Evolutionary conservation across 2,113 vertebrate genomes (phyloP).

Genomic region (Progne subis): DNA sequence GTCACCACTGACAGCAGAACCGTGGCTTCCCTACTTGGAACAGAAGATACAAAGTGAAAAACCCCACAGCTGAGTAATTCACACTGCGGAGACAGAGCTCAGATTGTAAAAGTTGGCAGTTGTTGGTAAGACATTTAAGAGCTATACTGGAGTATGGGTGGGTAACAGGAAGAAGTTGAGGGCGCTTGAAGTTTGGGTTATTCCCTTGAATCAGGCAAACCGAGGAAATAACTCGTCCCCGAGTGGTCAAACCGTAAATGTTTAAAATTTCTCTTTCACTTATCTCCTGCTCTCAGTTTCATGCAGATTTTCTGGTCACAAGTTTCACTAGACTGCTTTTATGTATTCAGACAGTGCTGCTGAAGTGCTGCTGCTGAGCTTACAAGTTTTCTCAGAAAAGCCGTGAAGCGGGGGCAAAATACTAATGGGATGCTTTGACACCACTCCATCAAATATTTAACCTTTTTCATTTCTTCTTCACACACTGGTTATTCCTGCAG

Average conservation of each 20-base stretch:
- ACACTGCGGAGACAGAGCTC: not conserved
- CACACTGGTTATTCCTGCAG: constrained; percentile 20
- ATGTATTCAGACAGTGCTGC: not conserved
- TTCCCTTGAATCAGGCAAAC: not conserved
- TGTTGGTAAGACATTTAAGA: not conserved
- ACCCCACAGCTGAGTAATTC: not conserved
- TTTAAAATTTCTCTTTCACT: not conserved
- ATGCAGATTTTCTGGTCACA: constrained; percentile 6
- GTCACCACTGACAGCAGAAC: not conserved
- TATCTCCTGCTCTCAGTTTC: not conserved
- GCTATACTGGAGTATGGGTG: not conserved
- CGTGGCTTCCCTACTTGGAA: not conserved
- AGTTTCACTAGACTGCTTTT: not conserved
- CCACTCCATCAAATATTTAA: constrained; percentile 61
- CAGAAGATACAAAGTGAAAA: not conserved
- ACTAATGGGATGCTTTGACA: constrained; percentile 52
- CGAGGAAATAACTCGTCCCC: not conserved
- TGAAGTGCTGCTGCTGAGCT: constrained; percentile 29
- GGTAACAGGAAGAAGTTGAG: not conserved
- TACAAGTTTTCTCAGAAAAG: constrained; percentile 39
- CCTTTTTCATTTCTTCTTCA: constrained; percentile 44
- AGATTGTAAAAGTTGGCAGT: not conserved
- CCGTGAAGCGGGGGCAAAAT: constrained; percentile 5
- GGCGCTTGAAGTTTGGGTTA: not conserved
- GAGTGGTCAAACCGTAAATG: not conserved